Base-by-base conservation (phyloP, 1,140 invertebrate species). In the Tribolium madens region DNA sequence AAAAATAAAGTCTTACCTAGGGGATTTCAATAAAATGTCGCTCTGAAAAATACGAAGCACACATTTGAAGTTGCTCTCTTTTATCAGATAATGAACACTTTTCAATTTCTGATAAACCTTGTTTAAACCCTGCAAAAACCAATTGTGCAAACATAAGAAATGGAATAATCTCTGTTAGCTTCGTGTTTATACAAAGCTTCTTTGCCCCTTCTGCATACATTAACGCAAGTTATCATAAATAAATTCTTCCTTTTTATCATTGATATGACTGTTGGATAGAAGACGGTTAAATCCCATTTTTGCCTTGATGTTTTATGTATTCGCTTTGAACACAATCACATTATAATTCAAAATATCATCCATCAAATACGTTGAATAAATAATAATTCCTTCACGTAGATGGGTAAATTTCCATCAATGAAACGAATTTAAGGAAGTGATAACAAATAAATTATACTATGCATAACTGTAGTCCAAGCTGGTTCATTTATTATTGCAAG, bases 311-410 rank as follows among this genome's bases (percentile, higher is more conserved):
- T 64, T 14, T 64, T 64, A 50, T 18, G 10, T 33, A 64, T 26
- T 60, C 31, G 12, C 57, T n/a, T 5, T 12, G 9, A n/a, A 33
- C 26, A 21, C 57, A 33, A 64, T 64, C 57, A 64, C 57, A 64
- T 64, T 64, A 33, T 12, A 13, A 18, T 64, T 33, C 57, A 33
- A 33, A 14, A 64, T n/a, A 33, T 64, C 57, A 64, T 64, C 57
- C 26, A 64, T 64, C 57, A 64, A 64, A 64, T 14, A 18, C 13
- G 21, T 64, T 64, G 57, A 64, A 64, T 26, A 60, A 60, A 60
- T 26, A 57, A 64, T 33, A 64, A 64, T 64, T 64, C 14, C 57
- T 64, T 4, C 57, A 33, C 57, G 26, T 64, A 64, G n/a, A n/a
- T 12, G n/a, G 6, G 12, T 12, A 31, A 14, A 31, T 33, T 33